Evolutionary conservation across 2,888 invertebrate species (phyloP), one percentile per base, ranked within the genome.

Genomic region (Colletes collaris): DNA sequence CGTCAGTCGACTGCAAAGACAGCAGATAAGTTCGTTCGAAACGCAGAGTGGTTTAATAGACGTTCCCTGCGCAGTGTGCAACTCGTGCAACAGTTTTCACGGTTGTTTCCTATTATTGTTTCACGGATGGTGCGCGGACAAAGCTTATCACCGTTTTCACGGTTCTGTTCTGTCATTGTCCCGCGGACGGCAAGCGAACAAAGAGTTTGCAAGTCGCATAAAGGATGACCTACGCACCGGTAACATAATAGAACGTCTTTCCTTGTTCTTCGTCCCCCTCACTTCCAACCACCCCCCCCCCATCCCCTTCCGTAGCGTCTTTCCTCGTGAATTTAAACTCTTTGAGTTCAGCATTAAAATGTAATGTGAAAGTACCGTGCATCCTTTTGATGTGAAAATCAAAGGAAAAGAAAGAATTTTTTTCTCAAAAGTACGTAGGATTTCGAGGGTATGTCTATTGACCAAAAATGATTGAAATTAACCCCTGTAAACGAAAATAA

Each of bases 131-230:
- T 67, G 49, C 11, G 8, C 49, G 71, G 40, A 79, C 79, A 79
- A 79, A 73, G 79, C 78, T 60, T 73, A 80, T 70, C 73, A 64
- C 59, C 60, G 79, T 79, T 80, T 69, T 69, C 80, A 74, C 74
- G 80, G 74, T 66, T 69, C 62, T 68, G 62, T 66, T 52, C 40
- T 52, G 65, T 68, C 80, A 80, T 80, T 80, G 80, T 80, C 16
- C 56, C 46, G 49, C 27, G 67, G 56, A 79, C 66, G 50, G 64
- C 60, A 37, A 13, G n/a, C 62, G 59, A 50, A 79, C 79, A 79
- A 79, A 79, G 79, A 79, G 79, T 79, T 68, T 65, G 64, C 80
- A 73, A 79, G 73, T 67, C 68, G 60, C 52, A 55, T 73, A 79
- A 79, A 66, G 68, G 71, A 73, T 80, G 67, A 68, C 64, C 72